These are phyloP conservation scores for Eupeodes luniger DNA, from an alignment of 2,888 invertebrate genomes.

Conservation along the genomic window DNA sequence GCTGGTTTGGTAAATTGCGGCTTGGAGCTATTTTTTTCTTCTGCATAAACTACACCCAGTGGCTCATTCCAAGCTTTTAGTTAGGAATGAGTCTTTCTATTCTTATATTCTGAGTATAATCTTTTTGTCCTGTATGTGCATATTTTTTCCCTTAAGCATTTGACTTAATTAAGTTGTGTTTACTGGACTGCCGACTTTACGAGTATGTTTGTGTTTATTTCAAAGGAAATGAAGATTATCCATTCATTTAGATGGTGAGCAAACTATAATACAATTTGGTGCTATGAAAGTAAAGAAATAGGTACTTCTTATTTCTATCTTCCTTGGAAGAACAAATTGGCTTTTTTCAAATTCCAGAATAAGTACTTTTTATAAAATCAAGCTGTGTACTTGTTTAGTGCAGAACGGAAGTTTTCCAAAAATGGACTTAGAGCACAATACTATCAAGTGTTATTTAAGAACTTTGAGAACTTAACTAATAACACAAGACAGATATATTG, in stretches of 20 bases:
- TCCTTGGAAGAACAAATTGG: neutral
- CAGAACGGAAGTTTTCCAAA: too few species aligned
- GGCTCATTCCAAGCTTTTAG: conserved; percentile 41
- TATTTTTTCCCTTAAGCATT: conserved; percentile 18
- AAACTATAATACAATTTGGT: neutral
- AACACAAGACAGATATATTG: too few species aligned
- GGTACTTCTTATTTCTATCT: neutral
- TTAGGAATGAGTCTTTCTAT: conserved; percentile 2
- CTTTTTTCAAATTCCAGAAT: neutral
- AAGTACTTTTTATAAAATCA: too few species aligned
- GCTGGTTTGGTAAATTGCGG: conserved; percentile 26
- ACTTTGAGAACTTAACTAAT: too few species aligned
- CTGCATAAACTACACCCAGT: neutral
- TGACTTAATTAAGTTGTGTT: conserved; percentile 62
- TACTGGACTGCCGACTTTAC: neutral
- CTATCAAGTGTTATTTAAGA: too few species aligned
- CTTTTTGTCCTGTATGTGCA: conserved; percentile 36
- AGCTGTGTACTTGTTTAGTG: too few species aligned
- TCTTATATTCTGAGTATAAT: neutral
- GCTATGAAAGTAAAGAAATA: neutral
- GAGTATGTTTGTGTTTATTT: neutral
- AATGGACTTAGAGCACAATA: too few species aligned
- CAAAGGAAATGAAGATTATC: conserved; percentile 14
- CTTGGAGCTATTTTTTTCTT: neutral
- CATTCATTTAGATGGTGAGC: neutral